Evolutionary conservation across 2,888 invertebrate species (phyloP).

Genomic region (Acleris cristana): DNA sequence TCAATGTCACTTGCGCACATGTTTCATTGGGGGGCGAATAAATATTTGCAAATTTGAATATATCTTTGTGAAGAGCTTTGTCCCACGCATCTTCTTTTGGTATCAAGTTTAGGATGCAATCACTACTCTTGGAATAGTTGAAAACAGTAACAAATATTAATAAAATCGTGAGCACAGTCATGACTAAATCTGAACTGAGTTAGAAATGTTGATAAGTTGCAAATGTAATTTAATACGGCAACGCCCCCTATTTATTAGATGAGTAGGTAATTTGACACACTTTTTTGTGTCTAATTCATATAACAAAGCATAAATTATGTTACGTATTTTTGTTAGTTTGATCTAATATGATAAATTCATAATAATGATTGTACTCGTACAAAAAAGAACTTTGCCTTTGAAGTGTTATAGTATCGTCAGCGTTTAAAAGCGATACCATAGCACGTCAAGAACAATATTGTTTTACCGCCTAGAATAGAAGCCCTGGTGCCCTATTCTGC

Average conservation of each 20-base stretch:
- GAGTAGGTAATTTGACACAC: neutral
- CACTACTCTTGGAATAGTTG: neutral
- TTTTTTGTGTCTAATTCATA: neutral
- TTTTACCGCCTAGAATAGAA: too few relatives aligned
- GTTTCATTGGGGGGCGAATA: neutral
- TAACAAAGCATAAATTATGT: neutral
- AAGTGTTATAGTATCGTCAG: too few relatives aligned
- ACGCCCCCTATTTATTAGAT: neutral
- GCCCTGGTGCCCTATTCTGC: too few relatives aligned
- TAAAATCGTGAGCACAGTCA: constrained; percentile 1
- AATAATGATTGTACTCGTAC: too few relatives aligned
- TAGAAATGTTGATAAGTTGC: neutral
- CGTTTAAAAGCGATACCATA: too few relatives aligned
- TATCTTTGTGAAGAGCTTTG: constrained; percentile 7
- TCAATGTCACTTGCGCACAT: neutral
- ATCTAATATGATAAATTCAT: too few relatives aligned
- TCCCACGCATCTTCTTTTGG: constrained; percentile 16
- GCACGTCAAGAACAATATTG: too few relatives aligned
- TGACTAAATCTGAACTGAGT: neutral
- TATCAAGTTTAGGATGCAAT: constrained; percentile 1
- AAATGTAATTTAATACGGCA: neutral
- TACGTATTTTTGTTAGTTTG: neutral
- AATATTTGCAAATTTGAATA: neutral
- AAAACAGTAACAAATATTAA: constrained; percentile 2
- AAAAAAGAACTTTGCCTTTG: too few relatives aligned